Percentiles rank a stretch among this genome's conserved stretches.
phyloP scores from a whole-genome alignment of 2,113 vertebrate species.

The Tragulus kanchil region DNA sequence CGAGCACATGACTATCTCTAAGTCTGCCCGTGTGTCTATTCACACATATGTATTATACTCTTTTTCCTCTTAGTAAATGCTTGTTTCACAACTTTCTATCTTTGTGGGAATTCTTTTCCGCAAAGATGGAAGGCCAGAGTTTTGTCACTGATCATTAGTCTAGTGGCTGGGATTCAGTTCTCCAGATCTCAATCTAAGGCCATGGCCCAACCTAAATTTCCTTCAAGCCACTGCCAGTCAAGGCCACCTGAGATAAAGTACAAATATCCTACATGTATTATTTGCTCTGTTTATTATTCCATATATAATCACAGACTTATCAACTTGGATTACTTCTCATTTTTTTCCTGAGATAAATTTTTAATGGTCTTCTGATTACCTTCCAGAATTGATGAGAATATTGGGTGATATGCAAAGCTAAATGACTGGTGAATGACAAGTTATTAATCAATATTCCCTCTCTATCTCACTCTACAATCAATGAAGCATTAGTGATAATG shows the following conservation, averaged over 20 bases:
- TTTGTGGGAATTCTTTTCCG: neutral
- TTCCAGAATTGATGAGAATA: neutral
- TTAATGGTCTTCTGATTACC: neutral
- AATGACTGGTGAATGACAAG: neutral
- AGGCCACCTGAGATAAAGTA: neutral
- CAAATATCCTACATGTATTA: neutral
- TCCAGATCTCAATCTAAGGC: neutral
- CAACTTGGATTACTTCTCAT: neutral
- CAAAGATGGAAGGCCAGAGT: neutral
- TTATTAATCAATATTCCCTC: neutral
- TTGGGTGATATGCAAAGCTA: neutral
- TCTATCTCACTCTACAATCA: neutral
- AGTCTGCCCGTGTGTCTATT: neutral
- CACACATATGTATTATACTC: fast-evolving
- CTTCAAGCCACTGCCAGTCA: neutral
- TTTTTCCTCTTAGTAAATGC: neutral
- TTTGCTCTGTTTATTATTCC: neutral
- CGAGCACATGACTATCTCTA: fast-evolving
- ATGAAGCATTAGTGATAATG: neutral
- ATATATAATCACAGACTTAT: neutral
- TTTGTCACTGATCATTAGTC: neutral
- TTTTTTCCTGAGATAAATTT: neutral
- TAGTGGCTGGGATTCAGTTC: neutral
- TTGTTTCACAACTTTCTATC: neutral
- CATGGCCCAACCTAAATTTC: neutral